Conservation (phyloP, 1,140 invertebrate species). For the Plectrocnemia conspersa region DNA sequence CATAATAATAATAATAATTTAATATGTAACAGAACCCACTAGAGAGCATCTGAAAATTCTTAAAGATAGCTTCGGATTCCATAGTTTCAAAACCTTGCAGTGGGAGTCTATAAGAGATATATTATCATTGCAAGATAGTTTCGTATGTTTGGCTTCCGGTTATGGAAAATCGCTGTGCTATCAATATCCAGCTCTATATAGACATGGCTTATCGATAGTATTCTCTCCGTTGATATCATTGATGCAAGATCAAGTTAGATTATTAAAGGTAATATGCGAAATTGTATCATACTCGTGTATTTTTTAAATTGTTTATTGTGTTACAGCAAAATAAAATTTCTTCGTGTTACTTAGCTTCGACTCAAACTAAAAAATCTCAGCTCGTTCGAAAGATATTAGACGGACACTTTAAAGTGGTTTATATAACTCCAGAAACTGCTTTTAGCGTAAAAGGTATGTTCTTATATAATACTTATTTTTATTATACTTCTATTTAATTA, state of each 20-base stretch:
- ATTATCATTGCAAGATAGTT: slow-evolving; percentile 54
- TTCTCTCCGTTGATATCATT: slow-evolving; percentile 28
- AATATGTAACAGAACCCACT: slow-evolving; percentile 1
- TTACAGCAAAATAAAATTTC: slow-evolving; percentile 29
- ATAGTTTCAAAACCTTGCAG: slow-evolving; percentile 58
- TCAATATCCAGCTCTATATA: slow-evolving; percentile 30
- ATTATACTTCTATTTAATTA: background rate
- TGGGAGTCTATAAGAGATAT: slow-evolving; percentile 61
- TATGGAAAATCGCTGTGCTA: slow-evolving; percentile 32
- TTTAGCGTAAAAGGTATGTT: slow-evolving; percentile 39
- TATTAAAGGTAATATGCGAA: slow-evolving; percentile 29
- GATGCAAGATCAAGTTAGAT: slow-evolving; percentile 32
- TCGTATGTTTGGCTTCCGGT: slow-evolving; percentile 37
- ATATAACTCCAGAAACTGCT: slow-evolving; percentile 64
- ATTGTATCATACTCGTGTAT: background rate
- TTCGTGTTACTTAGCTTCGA: slow-evolving; percentile 60
- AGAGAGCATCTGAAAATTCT: slow-evolving; percentile 41
- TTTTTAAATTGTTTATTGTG: background rate
- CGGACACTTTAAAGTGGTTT: slow-evolving; percentile 58
- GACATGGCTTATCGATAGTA: slow-evolving; percentile 25
- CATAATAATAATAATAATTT: too few relatives aligned
- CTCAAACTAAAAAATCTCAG: slow-evolving; percentile 51
- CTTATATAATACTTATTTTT: background rate
- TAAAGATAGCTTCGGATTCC: slow-evolving; percentile 56
- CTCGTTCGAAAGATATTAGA: slow-evolving; percentile 47